phyloP scores from a whole-genome alignment of 2,797 vertebrate species.

The Microctenopoma stevenorrisi region DNA sequence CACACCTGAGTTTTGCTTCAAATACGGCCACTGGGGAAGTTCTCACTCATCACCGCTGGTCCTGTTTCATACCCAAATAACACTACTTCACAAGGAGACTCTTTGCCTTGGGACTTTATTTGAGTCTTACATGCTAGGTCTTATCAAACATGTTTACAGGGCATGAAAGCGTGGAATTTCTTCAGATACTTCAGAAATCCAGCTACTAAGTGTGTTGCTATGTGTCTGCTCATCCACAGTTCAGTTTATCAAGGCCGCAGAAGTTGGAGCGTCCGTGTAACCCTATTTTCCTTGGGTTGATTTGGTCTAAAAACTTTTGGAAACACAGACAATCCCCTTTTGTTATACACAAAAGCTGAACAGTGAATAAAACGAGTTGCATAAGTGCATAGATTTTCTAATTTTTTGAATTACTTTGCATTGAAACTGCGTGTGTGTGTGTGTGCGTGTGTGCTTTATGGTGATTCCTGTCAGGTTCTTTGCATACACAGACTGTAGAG shows the following conservation, averaged over 20 bases:
- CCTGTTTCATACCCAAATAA: conserved; percentile 64
- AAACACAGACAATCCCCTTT: conserved; percentile 21
- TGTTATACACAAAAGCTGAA: conserved; percentile 29
- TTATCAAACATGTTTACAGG: conserved; percentile 58
- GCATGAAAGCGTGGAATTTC: conserved; percentile 32
- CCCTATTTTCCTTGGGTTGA: conserved; percentile 28
- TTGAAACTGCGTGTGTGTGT: neutral
- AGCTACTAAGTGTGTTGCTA: conserved; percentile 18
- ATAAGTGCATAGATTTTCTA: conserved; percentile 48
- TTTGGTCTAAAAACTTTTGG: conserved; percentile 13
- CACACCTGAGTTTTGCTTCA: conserved; percentile 52
- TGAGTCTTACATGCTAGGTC: conserved; percentile 36
- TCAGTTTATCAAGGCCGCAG: conserved; percentile 22
- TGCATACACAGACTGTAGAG: conserved; percentile 55
- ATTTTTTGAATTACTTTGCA: conserved; percentile 34
- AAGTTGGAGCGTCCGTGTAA: conserved; percentile 36
- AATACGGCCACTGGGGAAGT: conserved; percentile 59
- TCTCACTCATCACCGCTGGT: conserved; percentile 48
- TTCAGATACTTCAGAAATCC: conserved; percentile 19
- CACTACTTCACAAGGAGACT: conserved; percentile 58
- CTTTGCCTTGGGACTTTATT: conserved; percentile 39
- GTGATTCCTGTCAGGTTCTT: conserved; percentile 58
- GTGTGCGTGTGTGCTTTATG: conserved; percentile 22
- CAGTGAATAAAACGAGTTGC: conserved; percentile 51
- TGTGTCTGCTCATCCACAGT: conserved; percentile 24